Base-by-base conservation (phyloP, 2,113 vertebrate species). In the Bubo blakistoni region DNA sequence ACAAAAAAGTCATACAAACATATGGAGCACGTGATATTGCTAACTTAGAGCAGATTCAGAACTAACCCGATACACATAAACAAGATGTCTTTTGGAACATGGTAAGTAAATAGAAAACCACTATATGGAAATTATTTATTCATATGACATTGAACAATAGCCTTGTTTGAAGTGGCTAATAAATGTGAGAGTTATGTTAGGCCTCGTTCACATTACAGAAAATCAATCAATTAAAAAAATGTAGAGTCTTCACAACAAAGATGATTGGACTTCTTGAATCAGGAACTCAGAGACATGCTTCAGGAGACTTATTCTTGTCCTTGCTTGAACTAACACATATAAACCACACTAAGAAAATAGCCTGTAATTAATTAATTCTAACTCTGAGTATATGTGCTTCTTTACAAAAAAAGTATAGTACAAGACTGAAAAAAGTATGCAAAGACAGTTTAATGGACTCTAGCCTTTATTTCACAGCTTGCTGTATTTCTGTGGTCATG, bases 11-110 rank as follows among this genome's bases (percentile, higher is more conserved):
- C 44, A 10, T 55, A 49, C 14, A 86, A 83, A 88, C 67, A 92
- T 83, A 93, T 59, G 92, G 82, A 92, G 19, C 18, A 46, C 29
- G 78, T 86, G 83, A 40, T 57, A 52, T 29, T 84, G 25, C 14
- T 96, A 90, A 94, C 29, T 86, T 66, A 71, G 63, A 81, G 51
- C 79, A 94, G 67, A 93, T 91, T 94, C 55, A 86, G 72, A 86
- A 38, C 62, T 92, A 92, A 96, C 34, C 16, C 0, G 0, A 78
- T 63, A 51, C 59, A 86, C 38, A 81, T n/a, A 92, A 96, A 92
- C 47, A 90, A 77, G 46, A 86, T 58, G 46, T 42, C 25, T 93
- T 66, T 88, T 51, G 54, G 62, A 72, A 62, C 66, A 70, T 9
- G 6, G 18, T 70, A 88, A 93, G 30, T 81, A 90, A 86, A 94